A percentile compares a stretch with the other conserved stretches of the same genome.
phyloP scores from a whole-genome alignment of 1,140 invertebrate species.

The Venustaconcha ellipsiformis region DNA sequence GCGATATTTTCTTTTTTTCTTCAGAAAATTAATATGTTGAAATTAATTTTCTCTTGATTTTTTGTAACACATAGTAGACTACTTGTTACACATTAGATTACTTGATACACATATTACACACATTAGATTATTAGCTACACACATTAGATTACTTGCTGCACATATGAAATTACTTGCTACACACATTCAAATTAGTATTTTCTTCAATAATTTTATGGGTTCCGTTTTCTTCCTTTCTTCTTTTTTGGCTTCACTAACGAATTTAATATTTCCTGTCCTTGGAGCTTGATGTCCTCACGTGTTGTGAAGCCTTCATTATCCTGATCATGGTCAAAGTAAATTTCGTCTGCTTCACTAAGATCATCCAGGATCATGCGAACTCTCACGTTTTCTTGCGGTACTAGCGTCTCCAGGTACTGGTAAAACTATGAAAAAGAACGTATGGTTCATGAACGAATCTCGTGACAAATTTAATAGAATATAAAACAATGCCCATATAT shows the following conservation, averaged over 20 bases:
- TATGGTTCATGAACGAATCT: background rate
- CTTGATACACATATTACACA: too few species aligned
- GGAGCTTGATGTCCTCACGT: constrained; percentile 43
- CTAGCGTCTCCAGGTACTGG: constrained; percentile 34
- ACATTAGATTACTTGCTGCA: too few species aligned
- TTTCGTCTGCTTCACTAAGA: constrained; percentile 43
- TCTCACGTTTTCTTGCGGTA: constrained; percentile 41
- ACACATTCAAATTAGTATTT: too few species aligned
- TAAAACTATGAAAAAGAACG: constrained; percentile 34
- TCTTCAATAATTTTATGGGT: constrained; percentile 3
- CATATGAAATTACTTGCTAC: too few species aligned
- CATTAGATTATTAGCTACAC: too few species aligned
- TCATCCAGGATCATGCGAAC: constrained; percentile 37
- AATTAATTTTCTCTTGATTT: too few species aligned
- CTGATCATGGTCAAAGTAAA: constrained; percentile 48
- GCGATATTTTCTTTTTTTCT: too few species aligned
- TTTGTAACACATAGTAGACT: too few species aligned
- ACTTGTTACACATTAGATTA: too few species aligned
- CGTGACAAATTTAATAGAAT: background rate
- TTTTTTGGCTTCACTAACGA: constrained; percentile 46
- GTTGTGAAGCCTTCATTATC: constrained; percentile 47
- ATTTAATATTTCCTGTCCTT: constrained; percentile 38
- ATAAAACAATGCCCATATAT: background rate
- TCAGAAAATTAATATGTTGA: too few species aligned
- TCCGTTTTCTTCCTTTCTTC: constrained; percentile 34